These are phyloP conservation scores for Sporophila hypoxantha DNA, from an alignment of 2,113 vertebrate genomes.

Conservation along the genomic window DNA sequence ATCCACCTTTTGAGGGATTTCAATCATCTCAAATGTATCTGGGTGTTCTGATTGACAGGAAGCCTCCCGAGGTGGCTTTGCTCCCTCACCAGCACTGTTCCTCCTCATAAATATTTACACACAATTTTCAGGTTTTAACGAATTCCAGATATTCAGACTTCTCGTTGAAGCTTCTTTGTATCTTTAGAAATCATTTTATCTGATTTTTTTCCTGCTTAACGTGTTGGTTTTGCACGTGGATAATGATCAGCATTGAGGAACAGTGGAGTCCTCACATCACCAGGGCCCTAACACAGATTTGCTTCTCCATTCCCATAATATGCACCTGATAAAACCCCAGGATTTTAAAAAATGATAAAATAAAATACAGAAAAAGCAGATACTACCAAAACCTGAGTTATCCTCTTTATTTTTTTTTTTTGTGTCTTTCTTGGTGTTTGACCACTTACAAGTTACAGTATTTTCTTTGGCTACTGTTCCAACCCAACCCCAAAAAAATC, in stretches of 20 bases:
- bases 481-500: not conserved
- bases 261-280: not conserved
- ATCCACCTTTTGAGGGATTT: not conserved
- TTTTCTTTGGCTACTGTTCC: not conserved
- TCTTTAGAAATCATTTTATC: not conserved
- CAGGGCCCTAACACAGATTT: not conserved
- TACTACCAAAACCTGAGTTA: not conserved
- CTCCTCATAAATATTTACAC: slow-evolving; percentile 26
- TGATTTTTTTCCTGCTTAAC: not conserved
- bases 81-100: not conserved
- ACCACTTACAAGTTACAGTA: not conserved
- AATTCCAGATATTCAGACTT: not conserved
- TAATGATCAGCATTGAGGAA: not conserved
- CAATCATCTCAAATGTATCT: not conserved
- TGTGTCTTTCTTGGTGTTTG: accelerated
- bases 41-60: not conserved
- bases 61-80: not conserved
- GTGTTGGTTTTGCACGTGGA: not conserved
- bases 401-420: too few relatives aligned
- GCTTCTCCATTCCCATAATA: not conserved
- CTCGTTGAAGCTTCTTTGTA: not conserved
- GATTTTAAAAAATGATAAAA: not conserved
- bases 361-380: not conserved
- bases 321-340: not conserved
- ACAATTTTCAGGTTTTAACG: not conserved